Percentiles rank a stretch among this genome's conserved stretches.
phyloP scores from a whole-genome alignment of 2,888 invertebrate species.

The Nebria brevicollis region DNA sequence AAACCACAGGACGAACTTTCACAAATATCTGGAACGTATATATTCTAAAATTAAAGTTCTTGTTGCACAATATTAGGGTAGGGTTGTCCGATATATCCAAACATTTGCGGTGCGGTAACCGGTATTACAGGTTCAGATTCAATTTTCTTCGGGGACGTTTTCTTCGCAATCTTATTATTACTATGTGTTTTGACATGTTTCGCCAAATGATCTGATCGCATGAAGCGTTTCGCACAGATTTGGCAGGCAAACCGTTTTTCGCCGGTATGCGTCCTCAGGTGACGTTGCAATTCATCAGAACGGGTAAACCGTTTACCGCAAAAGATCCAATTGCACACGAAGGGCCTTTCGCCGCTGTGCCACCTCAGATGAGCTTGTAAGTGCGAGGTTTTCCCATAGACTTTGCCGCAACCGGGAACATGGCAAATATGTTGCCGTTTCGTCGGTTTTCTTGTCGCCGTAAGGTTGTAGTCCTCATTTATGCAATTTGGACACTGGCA shows the following conservation, averaged over 20 bases:
- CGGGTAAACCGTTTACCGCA: slow-evolving; percentile 93
- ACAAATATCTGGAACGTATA: not conserved
- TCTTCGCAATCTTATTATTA: slow-evolving; percentile 68
- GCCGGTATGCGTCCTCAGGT: slow-evolving; percentile 88
- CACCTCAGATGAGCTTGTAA: slow-evolving; percentile 88
- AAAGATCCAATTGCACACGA: slow-evolving; percentile 87
- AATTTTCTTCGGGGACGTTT: slow-evolving; percentile 62
- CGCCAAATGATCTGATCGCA: slow-evolving; percentile 92
- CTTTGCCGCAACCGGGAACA: slow-evolving; percentile 85
- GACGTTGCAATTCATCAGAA: slow-evolving; percentile 90
- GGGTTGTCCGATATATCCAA: not conserved
- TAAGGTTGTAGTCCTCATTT: slow-evolving; percentile 72
- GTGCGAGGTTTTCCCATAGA: slow-evolving; percentile 95
- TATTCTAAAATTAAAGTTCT: not conserved
- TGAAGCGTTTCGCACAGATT: slow-evolving; percentile 89
- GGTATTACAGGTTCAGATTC: slow-evolving; percentile 54
- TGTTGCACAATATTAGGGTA: slow-evolving; percentile 2
- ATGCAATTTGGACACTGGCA: slow-evolving; percentile 85
- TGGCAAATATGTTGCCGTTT: slow-evolving; percentile 89
- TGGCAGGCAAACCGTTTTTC: slow-evolving; percentile 90
- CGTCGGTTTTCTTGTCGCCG: slow-evolving; percentile 80
- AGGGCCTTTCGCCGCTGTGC: slow-evolving; percentile 94
- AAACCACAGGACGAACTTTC: too few relatives aligned
- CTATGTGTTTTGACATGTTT: slow-evolving; percentile 93
- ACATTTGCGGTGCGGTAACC: slow-evolving; percentile 27